Evolutionary conservation across 1,140 invertebrate genomes (phyloP).

Genomic region (Drosophila serrata): DNA sequence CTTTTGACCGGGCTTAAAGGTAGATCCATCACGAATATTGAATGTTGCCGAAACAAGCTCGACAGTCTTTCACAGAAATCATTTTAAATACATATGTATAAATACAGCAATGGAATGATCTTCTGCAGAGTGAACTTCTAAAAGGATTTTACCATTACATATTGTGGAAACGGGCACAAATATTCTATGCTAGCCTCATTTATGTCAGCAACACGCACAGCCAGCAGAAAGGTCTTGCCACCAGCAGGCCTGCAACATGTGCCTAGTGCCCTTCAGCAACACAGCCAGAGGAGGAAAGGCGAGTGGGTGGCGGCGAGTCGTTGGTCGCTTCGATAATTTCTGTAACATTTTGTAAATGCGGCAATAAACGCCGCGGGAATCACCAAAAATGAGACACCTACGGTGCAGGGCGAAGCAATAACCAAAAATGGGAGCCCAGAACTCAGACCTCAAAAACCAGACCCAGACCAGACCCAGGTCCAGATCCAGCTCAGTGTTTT

Average conservation of each 20-base stretch:
- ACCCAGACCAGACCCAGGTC: neutral
- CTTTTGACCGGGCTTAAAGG: slow-evolving; percentile 29
- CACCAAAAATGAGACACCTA: slow-evolving; percentile 60
- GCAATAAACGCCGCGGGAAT: slow-evolving; percentile 50
- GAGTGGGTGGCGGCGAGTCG: slow-evolving; percentile 21
- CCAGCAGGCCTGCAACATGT: slow-evolving; percentile 28
- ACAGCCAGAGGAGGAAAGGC: neutral
- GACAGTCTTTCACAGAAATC: neutral
- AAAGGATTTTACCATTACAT: neutral
- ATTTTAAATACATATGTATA: slow-evolving; percentile 8
- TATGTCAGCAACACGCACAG: slow-evolving; percentile 14
- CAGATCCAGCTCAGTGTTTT: slow-evolving; percentile 40
- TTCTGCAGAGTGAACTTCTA: neutral
- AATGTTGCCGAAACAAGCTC: slow-evolving; percentile 19
- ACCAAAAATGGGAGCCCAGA: slow-evolving; percentile 17
- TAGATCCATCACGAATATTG: slow-evolving; percentile 19
- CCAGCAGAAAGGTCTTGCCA: neutral
- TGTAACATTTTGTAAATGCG: slow-evolving; percentile 58
- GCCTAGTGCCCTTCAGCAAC: neutral
- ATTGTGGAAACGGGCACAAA: neutral
- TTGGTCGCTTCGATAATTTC: slow-evolving; percentile 30
- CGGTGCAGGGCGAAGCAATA: slow-evolving; percentile 50
- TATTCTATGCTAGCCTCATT: slow-evolving; percentile 11
- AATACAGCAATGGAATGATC: too few species aligned
- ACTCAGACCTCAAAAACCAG: slow-evolving; percentile 2